Percentiles rank a stretch among this genome's conserved stretches.
phyloP scores from a whole-genome alignment of 2,888 invertebrate species.

The Apocheima hispidaria region DNA sequence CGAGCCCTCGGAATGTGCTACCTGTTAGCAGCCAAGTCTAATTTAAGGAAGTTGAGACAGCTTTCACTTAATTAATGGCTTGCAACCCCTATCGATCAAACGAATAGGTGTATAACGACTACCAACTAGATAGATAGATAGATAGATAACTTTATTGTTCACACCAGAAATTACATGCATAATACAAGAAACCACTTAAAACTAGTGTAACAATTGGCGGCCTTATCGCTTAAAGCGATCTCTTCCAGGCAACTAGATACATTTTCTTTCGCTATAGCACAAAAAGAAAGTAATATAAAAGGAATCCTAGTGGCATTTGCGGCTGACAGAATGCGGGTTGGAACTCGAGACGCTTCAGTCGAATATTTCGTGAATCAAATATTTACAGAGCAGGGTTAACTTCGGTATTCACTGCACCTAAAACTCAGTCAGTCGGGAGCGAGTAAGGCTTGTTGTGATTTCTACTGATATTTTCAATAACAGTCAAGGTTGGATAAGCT shows the following conservation, averaged over 20 bases:
- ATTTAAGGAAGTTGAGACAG: constrained; percentile 46
- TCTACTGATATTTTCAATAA: constrained; percentile 25
- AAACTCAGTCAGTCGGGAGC: constrained; percentile 33
- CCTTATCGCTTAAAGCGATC: too few relatives aligned
- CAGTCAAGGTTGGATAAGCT: constrained; percentile 2
- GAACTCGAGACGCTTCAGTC: constrained; percentile 43
- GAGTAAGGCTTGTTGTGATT: constrained; percentile 34
- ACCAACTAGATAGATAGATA: constrained; percentile 11
- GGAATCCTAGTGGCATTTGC: constrained; percentile 45
- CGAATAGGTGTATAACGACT: not conserved
- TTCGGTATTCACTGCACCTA: constrained; percentile 45
- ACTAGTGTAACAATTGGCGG: too few relatives aligned
- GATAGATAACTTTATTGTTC: too few relatives aligned
- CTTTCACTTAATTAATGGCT: constrained; percentile 33
- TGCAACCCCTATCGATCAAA: constrained; percentile 37
- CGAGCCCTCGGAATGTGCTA: constrained; percentile 57
- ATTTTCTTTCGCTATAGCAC: constrained; percentile 28
- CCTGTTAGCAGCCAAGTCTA: constrained; percentile 58
- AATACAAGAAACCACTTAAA: too few relatives aligned
- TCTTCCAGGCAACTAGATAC: too few relatives aligned
- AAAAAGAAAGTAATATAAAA: constrained; percentile 47
- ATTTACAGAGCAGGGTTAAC: constrained; percentile 48
- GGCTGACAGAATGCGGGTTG: constrained; percentile 46
- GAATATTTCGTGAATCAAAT: constrained; percentile 52
- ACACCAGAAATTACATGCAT: too few relatives aligned